Conservation (phyloP, 2,797 vertebrate genomes). For the Coregonus sp. region DNA sequence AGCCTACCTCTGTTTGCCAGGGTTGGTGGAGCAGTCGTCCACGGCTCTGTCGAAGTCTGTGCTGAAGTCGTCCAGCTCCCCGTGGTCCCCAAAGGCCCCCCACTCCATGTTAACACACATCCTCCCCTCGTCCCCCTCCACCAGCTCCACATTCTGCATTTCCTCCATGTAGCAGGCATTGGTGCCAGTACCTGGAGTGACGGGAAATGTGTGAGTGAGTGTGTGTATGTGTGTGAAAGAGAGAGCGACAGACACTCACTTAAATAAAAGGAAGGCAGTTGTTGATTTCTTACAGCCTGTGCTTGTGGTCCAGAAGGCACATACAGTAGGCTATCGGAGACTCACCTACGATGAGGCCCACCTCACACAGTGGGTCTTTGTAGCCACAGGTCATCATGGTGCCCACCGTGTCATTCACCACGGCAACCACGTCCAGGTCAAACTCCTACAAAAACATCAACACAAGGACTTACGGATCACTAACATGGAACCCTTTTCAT, state of each 20-base stretch:
- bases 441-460: conserved; percentile 80
- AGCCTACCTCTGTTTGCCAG: conserved; percentile 86
- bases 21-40: conserved; percentile 83
- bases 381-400: conserved; percentile 98
- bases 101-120: conserved; percentile 98
- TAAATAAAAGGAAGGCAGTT: background rate
- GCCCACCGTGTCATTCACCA: conserved; percentile 96
- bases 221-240: background rate
- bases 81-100: conserved; percentile 90
- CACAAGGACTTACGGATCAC: background rate
- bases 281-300: background rate
- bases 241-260: background rate
- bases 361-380: conserved; percentile 90
- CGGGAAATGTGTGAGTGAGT: background rate
- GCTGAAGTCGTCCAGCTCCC: conserved; percentile 86
- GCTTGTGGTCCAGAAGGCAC: background rate
- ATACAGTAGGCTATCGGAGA: background rate
- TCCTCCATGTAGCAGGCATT: conserved; percentile 98
- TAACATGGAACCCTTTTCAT: background rate
- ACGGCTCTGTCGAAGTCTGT: conserved; percentile 85
- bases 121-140: conserved; percentile 85
- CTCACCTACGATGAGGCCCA: conserved; percentile 95
- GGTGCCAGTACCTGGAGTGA: conserved; percentile 85
- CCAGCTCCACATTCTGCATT: conserved; percentile 89
- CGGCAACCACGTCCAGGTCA: conserved; percentile 90